Evolutionary conservation across 1,140 invertebrate species (phyloP), one percentile per base, ranked within the genome.

Genomic region (Telenomus remus): DNA sequence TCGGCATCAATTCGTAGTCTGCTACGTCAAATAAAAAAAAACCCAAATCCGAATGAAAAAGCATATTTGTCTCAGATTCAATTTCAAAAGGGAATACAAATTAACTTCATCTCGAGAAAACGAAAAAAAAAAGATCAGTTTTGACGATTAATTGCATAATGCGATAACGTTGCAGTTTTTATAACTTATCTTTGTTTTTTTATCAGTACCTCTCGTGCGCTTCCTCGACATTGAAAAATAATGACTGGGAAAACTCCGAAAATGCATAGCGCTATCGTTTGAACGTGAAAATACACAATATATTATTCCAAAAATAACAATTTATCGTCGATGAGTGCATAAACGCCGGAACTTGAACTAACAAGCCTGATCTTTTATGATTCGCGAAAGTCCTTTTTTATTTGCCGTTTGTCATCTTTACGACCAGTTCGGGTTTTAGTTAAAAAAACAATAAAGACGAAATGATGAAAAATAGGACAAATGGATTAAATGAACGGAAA

Each of bases 201-300:
- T 74, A 74, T 74, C 71, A 75, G 63, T 75, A 68, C 64, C 71
- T 75, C 71, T 75, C 64, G 48, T 50, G 35, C 15, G 60, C 60
- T 76, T 76, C 65, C 73, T 60, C 65, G 65, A 76, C 73, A 70
- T 76, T 76, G 73, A 70, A 76, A 76, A 76, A 70, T 76, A 76
- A 76, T 76, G 60, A 70, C 65, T 76, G 54, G 60, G 63, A 64
- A 27, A 75, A 65, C 65, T 76, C 73, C 73, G 55, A 76, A 76
- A 76, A 76, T 64, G 51, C 65, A 63, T 63, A 3, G 37, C 49
- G 49, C 65, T 60, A 65, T 70, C 72, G 43, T 61, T 69, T 65
- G 49, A 64, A 64, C 54, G 48, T 59, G 54, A 39, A 75, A 64
- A 63, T 64, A 65, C 60, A 68, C 63, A 69, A 69, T 69, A 66